phyloP scores from a whole-genome alignment of 2,113 vertebrate genomes.

The Cyphomyrus discorhynchus region DNA sequence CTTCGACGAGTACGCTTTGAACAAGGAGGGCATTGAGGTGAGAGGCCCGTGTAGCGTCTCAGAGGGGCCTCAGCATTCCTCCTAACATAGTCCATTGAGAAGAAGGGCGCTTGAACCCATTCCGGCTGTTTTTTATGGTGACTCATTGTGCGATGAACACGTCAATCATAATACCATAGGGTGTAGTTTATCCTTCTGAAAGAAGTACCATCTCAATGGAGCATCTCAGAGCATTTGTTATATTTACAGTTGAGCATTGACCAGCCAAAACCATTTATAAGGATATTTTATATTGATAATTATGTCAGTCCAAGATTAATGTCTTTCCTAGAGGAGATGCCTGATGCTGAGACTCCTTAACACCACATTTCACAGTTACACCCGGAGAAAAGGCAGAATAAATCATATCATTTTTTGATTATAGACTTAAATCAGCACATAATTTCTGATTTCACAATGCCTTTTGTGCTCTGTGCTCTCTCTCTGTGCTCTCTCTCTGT shows the following conservation, averaged over 20 bases:
- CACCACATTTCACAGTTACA: neutral
- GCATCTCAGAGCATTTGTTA: slow-evolving; percentile 14
- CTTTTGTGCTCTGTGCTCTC: slow-evolving; percentile 32
- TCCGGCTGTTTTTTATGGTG: neutral
- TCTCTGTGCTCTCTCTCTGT: neutral
- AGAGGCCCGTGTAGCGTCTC: slow-evolving; percentile 27
- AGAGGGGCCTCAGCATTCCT: neutral
- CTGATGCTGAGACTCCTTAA: neutral
- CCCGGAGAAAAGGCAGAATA: neutral
- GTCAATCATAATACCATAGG: neutral
- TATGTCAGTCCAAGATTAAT: neutral
- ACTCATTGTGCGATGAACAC: neutral
- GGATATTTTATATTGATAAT: neutral
- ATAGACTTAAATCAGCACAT: slow-evolving; percentile 18
- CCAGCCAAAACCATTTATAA: slow-evolving; percentile 27
- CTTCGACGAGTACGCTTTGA: slow-evolving; percentile 96
- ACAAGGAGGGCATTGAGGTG: slow-evolving; percentile 98
- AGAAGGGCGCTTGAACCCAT: neutral
- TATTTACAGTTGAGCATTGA: slow-evolving; percentile 8
- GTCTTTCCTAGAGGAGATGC: neutral
- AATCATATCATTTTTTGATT: neutral
- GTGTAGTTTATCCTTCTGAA: slow-evolving; percentile 17
- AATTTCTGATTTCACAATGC: slow-evolving; percentile 28
- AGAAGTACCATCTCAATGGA: slow-evolving; percentile 15
- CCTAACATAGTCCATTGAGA: neutral